Evolutionary conservation across 2,888 invertebrate species (phyloP), one percentile per base, ranked within the genome.

Genomic region (Sisyra nigra): DNA sequence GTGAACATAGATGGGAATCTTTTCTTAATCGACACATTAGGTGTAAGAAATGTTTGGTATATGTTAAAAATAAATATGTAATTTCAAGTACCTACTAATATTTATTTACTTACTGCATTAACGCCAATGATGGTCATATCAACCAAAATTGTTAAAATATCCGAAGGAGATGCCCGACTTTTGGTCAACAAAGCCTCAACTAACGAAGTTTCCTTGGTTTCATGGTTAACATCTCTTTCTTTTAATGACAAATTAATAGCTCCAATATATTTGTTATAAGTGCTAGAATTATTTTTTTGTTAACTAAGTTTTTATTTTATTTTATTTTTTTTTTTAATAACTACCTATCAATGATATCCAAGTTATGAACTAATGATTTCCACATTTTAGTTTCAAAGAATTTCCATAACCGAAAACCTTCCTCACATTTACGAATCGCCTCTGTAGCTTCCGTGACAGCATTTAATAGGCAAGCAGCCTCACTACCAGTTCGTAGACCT

Each of bases 81-180:
- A n/a, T n/a, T n/a, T n/a, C n/a, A n/a, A n/a, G n/a, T n/a, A n/a
- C n/a, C n/a, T 33, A 4, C 5, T 6, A 11, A 13, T 6, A 9
- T 10, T 33, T 31, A 33, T 13, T 35, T 19, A 49, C 54, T 57
- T 57, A 74, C 73, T 51, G 77, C 72, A 52, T 76, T 76, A 1
- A 76, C 72, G 44, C 78, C 78, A 50, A 79, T 67, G 5, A 79
- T 57, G 35, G 76, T 62, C 71, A 76, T 72, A 53, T 79, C 79
- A 65, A 78, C 68, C 36, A 78, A 52, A 2, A 76, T 57, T 0
- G 76, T 77, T 29, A 74, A 63, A 38, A 76, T 64, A 49, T 79
- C 78, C 51, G 77, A 75, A 1, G 70, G 59, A 40, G 60, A 62
- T 57, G 76, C 64, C 43, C 67, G 65, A 36, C 73, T 68, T 34